phyloP scores from a whole-genome alignment of 2,888 invertebrate genomes.

The Amorpha juglandis region DNA sequence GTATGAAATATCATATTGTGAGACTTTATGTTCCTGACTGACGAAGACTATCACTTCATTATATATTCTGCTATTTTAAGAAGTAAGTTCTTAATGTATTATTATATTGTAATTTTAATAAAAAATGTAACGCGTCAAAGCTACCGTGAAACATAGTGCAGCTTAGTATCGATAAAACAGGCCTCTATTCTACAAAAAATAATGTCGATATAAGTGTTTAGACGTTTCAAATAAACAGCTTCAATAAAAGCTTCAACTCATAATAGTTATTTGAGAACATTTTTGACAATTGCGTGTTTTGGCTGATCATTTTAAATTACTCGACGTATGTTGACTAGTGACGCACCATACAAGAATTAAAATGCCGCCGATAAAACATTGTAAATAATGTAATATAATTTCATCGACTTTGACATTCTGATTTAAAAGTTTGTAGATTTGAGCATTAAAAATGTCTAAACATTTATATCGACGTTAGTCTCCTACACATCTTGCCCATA shows the following conservation, averaged over 20 bases:
- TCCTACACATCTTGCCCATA: neutral
- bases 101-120: neutral
- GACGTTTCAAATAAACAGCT: neutral
- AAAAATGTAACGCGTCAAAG: neutral
- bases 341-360: too few relatives aligned
- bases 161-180: slow-evolving; percentile 8
- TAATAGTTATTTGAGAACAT: neutral
- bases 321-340: too few relatives aligned
- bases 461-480: neutral
- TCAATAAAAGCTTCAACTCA: neutral
- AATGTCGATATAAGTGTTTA: neutral
- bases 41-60: neutral
- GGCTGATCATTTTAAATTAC: too few relatives aligned
- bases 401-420: too few relatives aligned
- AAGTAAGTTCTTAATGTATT: neutral
- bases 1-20: neutral
- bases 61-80: neutral
- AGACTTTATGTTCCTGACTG: neutral
- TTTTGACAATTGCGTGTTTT: neutral
- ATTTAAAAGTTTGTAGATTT: too few relatives aligned
- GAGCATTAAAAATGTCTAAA: neutral
- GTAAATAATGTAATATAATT: too few relatives aligned
- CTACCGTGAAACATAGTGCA: slow-evolving; percentile 2
- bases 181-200: neutral
- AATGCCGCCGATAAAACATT: too few relatives aligned